These are phyloP conservation scores for Metacarcinus magister DNA, from an alignment of 2,888 invertebrate genomes.

Conservation along the genomic window DNA sequence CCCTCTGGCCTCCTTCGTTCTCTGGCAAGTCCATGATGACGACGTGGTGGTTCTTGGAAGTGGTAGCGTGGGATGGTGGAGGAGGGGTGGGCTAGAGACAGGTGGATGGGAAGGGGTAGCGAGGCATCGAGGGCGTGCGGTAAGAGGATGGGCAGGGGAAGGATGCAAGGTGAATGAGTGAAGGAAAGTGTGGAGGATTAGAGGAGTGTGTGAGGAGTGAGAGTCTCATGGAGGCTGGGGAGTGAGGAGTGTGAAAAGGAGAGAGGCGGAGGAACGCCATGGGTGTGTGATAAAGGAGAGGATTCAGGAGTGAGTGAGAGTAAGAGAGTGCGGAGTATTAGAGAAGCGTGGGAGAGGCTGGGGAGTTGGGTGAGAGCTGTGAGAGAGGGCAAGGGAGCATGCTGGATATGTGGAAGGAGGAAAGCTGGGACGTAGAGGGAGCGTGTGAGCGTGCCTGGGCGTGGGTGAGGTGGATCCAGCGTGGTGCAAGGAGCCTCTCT, in stretches of 20 bases:
- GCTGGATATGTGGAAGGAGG: background rate
- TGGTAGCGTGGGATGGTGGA: background rate
- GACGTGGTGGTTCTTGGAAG: background rate
- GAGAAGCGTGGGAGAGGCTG: constrained; percentile 1
- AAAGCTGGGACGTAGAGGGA: background rate
- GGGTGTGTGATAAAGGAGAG: background rate
- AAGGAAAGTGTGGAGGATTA: background rate
- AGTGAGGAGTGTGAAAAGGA: background rate
- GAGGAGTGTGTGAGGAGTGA: background rate
- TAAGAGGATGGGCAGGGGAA: background rate
- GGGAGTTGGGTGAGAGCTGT: background rate
- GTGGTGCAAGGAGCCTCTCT: background rate
- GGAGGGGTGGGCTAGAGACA: background rate
- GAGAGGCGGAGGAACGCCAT: background rate
- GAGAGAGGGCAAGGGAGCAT: background rate
- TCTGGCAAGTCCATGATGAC: background rate
- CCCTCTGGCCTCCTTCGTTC: background rate
- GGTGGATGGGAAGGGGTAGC: background rate
- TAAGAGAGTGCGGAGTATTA: background rate
- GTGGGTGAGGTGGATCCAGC: background rate
- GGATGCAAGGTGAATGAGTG: background rate
- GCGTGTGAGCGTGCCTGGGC: constrained; percentile 6
- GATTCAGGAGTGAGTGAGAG: background rate
- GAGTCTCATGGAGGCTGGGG: background rate
- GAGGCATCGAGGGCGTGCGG: background rate